Percentiles rank a stretch among this genome's conserved stretches.
phyloP scores from a whole-genome alignment of 2,888 invertebrate genomes.

The Lasiommata megera region DNA sequence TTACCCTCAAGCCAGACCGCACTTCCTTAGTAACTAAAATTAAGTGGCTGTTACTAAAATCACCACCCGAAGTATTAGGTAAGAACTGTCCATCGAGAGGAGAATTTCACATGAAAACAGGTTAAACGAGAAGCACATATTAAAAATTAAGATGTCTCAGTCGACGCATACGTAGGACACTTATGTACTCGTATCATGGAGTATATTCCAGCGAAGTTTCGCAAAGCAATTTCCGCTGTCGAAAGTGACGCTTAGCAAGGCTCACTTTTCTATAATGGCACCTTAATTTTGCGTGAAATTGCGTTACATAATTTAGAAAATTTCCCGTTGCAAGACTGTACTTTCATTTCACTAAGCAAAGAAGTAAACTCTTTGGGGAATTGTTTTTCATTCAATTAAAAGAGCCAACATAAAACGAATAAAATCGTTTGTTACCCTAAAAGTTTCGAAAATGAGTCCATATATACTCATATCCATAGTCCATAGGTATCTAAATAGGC shows the following conservation, averaged over 20 bases:
- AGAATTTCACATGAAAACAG: background rate
- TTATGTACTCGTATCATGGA: no score
- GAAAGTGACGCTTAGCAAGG: conserved; percentile 11
- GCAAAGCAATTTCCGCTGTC: conserved; percentile 23
- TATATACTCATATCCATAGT: no score
- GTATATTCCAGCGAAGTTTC: conserved; percentile 11
- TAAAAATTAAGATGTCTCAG: background rate
- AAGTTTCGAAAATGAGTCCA: no score
- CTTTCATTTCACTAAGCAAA: conserved; percentile 1
- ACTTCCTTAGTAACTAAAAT: no score
- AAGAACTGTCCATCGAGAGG: background rate
- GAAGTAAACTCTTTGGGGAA: background rate
- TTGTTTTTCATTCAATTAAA: conserved; percentile 4
- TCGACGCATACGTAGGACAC: background rate
- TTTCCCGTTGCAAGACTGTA: background rate
- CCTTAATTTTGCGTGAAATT: conserved; percentile 13
- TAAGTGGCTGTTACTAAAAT: no score
- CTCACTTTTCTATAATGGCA: conserved; percentile 14
- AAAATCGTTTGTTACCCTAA: no score
- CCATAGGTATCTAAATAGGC: no score
- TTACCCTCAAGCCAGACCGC: no score
- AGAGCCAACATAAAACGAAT: background rate
- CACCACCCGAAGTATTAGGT: no score
- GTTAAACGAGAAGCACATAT: background rate
- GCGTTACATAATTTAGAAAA: conserved; percentile 14